Base-by-base conservation (phyloP, 1,140 invertebrate species). In the Ruditapes philippinarum region DNA sequence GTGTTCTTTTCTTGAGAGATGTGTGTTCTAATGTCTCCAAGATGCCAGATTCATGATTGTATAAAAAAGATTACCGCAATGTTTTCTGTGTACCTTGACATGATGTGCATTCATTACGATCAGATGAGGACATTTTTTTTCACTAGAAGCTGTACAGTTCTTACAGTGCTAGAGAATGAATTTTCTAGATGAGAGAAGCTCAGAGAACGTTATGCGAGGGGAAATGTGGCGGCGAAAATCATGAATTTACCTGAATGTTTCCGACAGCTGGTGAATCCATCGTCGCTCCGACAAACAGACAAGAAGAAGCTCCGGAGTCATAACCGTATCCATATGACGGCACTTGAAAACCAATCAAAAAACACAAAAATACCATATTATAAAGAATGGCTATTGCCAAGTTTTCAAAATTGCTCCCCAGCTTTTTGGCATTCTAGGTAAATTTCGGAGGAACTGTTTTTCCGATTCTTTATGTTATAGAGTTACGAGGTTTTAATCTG, bases 311-410 rank as follows among this genome's bases (percentile, higher is more conserved):
- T 45, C 31, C 45, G 49, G 36, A 51, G 45, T 78, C 74, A 54
- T 78, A 78, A 78, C 42, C 45, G 33, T 49, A 51, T 19, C 74
- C 74, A 78, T 78, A 45, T 78, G 74, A 78, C 49, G 49, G 74
- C 45, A 78, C 74, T 78, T 78, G 74, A 78, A 78, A 78, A 78
- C 74, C 74, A 78, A 78, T 78, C 74, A 78, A 78, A 78, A 78
- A 78, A 54, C 49, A 36, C 74, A 78, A 78, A 78, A 78, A 78
- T 78, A 54, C 22, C 42, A 33, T 51, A 78, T 51, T 78, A 78
- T 78, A 40, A 78, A 33, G 74, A 33, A 78, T 78, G 74, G 42
- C 45, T 31, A 51, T 36, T 78, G 74, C 74, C 74, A 78, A 78
- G 45, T 78, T 78, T 78, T 51, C 74, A 36, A 36, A 51, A 51